A percentile compares a stretch with the other conserved stretches of the same genome.
Conservation (phyloP, 2,888 invertebrate genomes). For the Orthonychiurus folsomi region DNA sequence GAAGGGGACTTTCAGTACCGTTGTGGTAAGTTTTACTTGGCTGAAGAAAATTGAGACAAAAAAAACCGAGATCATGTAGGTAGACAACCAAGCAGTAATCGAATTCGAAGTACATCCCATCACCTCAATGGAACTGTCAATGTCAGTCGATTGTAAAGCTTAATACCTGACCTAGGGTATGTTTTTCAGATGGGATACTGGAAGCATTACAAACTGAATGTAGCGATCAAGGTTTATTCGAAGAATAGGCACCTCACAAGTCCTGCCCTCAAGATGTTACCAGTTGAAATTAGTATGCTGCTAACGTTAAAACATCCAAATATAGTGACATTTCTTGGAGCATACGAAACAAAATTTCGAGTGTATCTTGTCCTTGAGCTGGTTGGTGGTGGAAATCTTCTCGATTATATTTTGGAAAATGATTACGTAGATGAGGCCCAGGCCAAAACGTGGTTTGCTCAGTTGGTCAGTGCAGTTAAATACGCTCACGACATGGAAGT, state of each 20-base stretch:
- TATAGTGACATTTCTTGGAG: slow-evolving; percentile 17
- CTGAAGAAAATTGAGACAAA: no score
- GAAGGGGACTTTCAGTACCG: slow-evolving; percentile 7
- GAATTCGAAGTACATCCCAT: no score
- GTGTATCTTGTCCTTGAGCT: slow-evolving; percentile 18
- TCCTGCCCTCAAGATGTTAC: background rate
- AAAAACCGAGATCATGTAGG: no score
- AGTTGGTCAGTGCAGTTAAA: slow-evolving; percentile 17
- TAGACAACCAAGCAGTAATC: background rate
- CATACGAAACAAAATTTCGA: slow-evolving; percentile 14
- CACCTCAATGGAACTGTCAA: no score
- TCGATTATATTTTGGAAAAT: slow-evolving; percentile 11
- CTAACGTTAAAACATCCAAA: slow-evolving; percentile 19
- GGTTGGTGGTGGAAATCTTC: slow-evolving; percentile 15
- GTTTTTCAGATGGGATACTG: slow-evolving; percentile 18
- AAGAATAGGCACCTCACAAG: background rate
- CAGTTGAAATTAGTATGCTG: slow-evolving; percentile 15
- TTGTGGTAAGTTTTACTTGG: slow-evolving; percentile 11
- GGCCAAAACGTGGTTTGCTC: slow-evolving; percentile 19
- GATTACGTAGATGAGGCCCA: slow-evolving; percentile 5
- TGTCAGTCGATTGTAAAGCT: no score
- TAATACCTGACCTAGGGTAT: no score
- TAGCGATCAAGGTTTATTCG: slow-evolving; percentile 21
- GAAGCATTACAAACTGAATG: slow-evolving; percentile 11
- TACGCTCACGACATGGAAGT: slow-evolving; percentile 16